Percentiles rank a stretch among this genome's conserved stretches.
phyloP scores from a whole-genome alignment of 1,140 invertebrate species.

The Acyrthosiphon pisum region DNA sequence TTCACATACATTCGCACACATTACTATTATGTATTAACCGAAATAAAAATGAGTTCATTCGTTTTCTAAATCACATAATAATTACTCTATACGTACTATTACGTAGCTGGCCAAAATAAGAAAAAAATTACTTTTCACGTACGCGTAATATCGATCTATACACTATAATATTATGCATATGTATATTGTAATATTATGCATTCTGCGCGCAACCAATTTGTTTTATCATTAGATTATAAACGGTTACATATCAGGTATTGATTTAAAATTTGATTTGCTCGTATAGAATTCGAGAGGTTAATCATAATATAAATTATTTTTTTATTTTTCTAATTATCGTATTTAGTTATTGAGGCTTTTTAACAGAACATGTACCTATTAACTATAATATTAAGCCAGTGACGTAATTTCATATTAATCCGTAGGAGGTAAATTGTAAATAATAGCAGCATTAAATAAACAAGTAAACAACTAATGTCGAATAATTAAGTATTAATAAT shows the following conservation, averaged over 20 bases:
- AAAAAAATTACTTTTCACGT: neutral
- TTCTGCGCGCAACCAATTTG: neutral
- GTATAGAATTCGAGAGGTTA: too few relatives aligned
- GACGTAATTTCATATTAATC: neutral
- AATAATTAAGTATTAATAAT: neutral
- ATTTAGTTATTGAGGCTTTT: neutral
- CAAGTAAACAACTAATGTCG: too few relatives aligned
- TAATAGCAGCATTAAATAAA: neutral
- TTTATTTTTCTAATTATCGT: too few relatives aligned
- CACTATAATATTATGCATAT: neutral
- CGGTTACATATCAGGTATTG: neutral
- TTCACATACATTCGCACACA: neutral
- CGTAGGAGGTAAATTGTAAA: neutral
- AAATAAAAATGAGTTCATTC: neutral
- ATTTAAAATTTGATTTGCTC: neutral
- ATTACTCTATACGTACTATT: neutral
- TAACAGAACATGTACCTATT: neutral
- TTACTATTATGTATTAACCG: neutral
- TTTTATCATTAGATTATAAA: neutral
- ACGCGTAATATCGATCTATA: neutral
- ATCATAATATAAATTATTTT: too few relatives aligned
- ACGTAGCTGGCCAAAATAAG: neutral
- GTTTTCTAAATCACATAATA: neutral
- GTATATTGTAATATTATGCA: too few relatives aligned
- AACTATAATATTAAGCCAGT: neutral